Evolutionary conservation across 2,797 vertebrate genomes (phyloP).

Genomic region (Neosilurus mollespiculum): DNA sequence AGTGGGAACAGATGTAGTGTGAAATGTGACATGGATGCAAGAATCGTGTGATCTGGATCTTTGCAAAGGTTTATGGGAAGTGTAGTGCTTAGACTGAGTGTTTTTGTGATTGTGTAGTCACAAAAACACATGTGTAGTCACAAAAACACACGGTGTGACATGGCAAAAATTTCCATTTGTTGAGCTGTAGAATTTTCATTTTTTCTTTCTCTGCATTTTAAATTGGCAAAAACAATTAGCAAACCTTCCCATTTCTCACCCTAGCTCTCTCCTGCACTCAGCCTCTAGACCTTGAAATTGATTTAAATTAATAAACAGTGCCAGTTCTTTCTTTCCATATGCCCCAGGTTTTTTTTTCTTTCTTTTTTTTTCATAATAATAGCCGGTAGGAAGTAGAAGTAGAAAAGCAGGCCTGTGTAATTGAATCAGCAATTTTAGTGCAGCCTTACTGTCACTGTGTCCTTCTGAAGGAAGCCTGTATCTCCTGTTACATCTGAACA

Average conservation of each 20-base stretch:
- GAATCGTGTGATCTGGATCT: too few species aligned
- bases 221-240: not conserved
- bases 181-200: not conserved
- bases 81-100: too few species aligned
- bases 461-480: not conserved
- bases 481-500: slow-evolving; percentile 6
- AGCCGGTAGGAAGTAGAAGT: not conserved
- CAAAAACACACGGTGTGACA: too few species aligned
- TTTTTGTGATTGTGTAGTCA: too few species aligned
- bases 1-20: too few species aligned
- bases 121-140: too few species aligned
- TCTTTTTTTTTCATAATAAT: not conserved
- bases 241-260: not conserved
- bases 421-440: not conserved
- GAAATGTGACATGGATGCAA: too few species aligned
- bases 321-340: not conserved
- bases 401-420: not conserved
- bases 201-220: not conserved
- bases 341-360: too few species aligned
- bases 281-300: not conserved
- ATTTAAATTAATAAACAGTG: not conserved
- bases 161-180: not conserved
- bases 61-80: too few species aligned
- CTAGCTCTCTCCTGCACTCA: not conserved
- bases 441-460: not conserved